Conservation (phyloP, 30 jellyfish, hydroid and myxozoan genomes). For the Catostylus mosaicus region DNA sequence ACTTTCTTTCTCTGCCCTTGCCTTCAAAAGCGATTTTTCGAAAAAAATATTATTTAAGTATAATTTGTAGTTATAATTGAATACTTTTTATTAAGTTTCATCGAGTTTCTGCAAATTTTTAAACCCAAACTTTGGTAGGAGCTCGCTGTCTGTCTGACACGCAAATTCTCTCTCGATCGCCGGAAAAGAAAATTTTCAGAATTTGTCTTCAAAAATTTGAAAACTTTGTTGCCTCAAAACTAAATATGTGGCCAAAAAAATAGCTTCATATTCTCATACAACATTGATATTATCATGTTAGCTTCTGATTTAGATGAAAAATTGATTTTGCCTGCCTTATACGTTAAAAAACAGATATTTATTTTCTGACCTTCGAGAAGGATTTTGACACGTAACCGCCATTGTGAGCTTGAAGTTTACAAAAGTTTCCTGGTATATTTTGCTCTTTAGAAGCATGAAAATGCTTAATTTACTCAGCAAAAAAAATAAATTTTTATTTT, state of each 20-base stretch:
- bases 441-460: neutral
- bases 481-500: neutral
- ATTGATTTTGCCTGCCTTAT: neutral
- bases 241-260: neutral
- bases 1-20: conserved; percentile 11
- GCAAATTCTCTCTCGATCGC: neutral
- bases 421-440: neutral
- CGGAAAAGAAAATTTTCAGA: neutral
- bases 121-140: neutral
- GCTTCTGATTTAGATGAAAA: neutral
- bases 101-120: neutral
- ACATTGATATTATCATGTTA: neutral
- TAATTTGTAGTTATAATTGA: neutral
- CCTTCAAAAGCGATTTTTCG: neutral
- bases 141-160: neutral
- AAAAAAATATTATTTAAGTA: neutral
- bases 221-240: neutral
- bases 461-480: too few species aligned
- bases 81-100: neutral
- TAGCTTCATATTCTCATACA: neutral
- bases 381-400: conserved; percentile 34
- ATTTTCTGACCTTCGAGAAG: conserved; percentile 36
- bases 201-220: conserved; percentile 29
- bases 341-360: neutral
- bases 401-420: conserved; percentile 5